Conservation (phyloP, 2,113 vertebrate genomes). For the Xiphophorus hellerii region DNA sequence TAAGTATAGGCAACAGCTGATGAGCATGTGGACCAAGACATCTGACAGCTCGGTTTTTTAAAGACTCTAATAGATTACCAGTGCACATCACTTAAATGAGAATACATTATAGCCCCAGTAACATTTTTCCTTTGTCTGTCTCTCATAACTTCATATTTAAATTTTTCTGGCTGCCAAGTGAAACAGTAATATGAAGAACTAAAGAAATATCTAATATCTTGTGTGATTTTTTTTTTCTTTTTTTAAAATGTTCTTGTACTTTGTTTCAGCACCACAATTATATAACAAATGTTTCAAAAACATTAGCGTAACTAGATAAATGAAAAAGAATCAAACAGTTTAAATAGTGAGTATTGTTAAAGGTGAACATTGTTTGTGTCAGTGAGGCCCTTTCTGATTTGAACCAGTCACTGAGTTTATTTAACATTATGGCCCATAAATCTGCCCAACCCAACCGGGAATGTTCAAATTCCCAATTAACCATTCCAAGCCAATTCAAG, state of each 20-base stretch:
- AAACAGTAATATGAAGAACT: too few relatives aligned
- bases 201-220: too few relatives aligned
- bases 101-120: not conserved
- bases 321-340: not conserved
- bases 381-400: not conserved
- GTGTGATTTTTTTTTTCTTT: too few relatives aligned
- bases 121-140: not conserved
- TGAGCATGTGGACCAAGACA: constrained; percentile 42
- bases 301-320: not conserved
- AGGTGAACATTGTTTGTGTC: not conserved
- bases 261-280: too few relatives aligned
- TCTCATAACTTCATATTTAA: not conserved
- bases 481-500: too few relatives aligned
- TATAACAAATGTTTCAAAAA: not conserved
- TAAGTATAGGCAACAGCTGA: constrained; percentile 83
- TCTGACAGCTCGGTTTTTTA: not conserved
- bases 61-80: not conserved
- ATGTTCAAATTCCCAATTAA: too few relatives aligned
- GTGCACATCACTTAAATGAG: not conserved
- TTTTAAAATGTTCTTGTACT: too few relatives aligned
- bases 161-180: not conserved
- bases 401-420: too few relatives aligned
- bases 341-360: too few relatives aligned
- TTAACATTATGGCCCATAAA: too few relatives aligned
- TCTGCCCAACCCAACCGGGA: too few relatives aligned